These are phyloP conservation scores for Phataginus tricuspis DNA, from an alignment of 2,797 vertebrate species.

Conservation along the genomic window DNA sequence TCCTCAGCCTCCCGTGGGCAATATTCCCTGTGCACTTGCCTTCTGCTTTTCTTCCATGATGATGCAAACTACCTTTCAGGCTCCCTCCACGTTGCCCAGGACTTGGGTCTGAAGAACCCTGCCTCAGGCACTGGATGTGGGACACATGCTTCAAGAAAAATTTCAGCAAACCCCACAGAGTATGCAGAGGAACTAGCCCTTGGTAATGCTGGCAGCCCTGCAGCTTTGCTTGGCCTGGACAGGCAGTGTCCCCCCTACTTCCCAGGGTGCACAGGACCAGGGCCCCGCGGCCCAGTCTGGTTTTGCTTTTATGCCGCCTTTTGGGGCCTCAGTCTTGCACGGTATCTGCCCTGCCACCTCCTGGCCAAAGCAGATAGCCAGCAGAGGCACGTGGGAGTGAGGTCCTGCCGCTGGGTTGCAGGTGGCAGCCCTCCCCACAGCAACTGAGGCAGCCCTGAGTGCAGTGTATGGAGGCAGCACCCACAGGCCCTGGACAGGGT, in stretches of 20 bases:
- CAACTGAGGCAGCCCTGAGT: background rate
- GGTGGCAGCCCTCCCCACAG: background rate
- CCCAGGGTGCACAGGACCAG: background rate
- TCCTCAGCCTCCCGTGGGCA: background rate
- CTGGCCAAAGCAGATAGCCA: conserved; percentile 41
- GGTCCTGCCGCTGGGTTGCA: background rate
- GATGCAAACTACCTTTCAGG: background rate
- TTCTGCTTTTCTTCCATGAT: background rate
- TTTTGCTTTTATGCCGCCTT: background rate
- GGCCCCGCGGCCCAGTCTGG: background rate
- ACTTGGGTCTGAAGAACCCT: background rate
- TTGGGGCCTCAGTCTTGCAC: background rate
- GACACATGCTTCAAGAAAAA: background rate
- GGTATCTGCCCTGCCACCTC: conserved; percentile 66
- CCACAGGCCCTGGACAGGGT: fast-evolving
- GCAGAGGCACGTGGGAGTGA: background rate
- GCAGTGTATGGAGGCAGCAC: background rate
- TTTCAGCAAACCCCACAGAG: background rate
- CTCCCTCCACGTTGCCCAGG: background rate
- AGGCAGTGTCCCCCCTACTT: background rate
- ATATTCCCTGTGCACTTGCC: background rate
- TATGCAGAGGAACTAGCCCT: background rate
- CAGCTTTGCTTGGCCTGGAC: background rate
- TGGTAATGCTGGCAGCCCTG: background rate
- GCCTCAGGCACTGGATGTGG: background rate